These are phyloP conservation scores for Heloderma charlesbogerti DNA, from an alignment of 2,113 vertebrate genomes.

Conservation along the genomic window DNA sequence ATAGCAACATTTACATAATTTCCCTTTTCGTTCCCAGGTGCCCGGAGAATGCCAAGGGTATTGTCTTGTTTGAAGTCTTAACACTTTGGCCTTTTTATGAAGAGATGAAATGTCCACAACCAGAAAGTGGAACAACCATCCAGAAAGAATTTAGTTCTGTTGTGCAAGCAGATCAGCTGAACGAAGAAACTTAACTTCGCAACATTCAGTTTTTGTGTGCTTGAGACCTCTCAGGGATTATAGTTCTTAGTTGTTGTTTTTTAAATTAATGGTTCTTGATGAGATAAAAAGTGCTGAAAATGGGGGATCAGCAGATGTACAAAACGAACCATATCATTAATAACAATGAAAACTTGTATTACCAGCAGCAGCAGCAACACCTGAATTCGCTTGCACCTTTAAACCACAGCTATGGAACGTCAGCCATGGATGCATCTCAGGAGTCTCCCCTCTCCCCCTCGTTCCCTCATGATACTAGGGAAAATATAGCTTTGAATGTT, in stretches of 20 bases:
- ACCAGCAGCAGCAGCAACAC: slow-evolving; percentile 73
- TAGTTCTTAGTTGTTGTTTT: slow-evolving; percentile 51
- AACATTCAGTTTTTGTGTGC: slow-evolving; percentile 32
- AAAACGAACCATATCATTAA: slow-evolving; percentile 82
- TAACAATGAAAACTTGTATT: slow-evolving; percentile 81
- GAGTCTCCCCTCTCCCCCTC: slow-evolving; percentile 82
- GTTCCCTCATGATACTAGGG: slow-evolving; percentile 81
- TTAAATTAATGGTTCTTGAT: slow-evolving; percentile 78
- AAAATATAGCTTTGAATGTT: slow-evolving; percentile 75
- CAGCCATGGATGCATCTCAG: slow-evolving; percentile 79
- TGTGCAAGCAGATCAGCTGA: slow-evolving; percentile 67
- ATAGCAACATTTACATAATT: slow-evolving; percentile 16
- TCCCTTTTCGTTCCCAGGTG: slow-evolving; percentile 70
- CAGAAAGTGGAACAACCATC: slow-evolving; percentile 62
- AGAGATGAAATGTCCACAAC: slow-evolving; percentile 66
- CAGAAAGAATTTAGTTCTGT: slow-evolving; percentile 64
- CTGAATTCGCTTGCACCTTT: slow-evolving; percentile 74
- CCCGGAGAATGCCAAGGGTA: slow-evolving; percentile 50
- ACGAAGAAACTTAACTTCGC: slow-evolving; percentile 68
- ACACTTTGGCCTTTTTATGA: slow-evolving; percentile 51
- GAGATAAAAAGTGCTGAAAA: slow-evolving; percentile 74
- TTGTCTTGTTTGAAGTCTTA: slow-evolving; percentile 52
- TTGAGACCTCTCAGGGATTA: slow-evolving; percentile 80
- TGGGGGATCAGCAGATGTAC: slow-evolving; percentile 87
- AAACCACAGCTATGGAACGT: slow-evolving; percentile 80